phyloP scores from a whole-genome alignment of 2,113 vertebrate species.

The Dasypus novemcinctus region DNA sequence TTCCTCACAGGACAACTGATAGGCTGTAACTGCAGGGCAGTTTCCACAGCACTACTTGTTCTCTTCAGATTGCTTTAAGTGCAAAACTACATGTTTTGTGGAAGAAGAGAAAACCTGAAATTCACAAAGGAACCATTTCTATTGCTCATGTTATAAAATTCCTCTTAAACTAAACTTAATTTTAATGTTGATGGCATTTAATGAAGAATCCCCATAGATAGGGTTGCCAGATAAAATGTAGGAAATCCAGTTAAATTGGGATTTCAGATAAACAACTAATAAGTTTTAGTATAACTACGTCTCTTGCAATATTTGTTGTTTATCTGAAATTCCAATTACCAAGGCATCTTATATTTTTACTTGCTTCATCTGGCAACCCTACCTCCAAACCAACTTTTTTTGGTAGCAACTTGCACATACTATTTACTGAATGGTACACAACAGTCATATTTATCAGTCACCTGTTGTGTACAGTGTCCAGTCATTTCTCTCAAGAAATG shows the following conservation, averaged over 20 bases:
- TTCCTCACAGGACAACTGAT: not conserved
- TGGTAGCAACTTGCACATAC: not conserved
- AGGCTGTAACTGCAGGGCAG: not conserved
- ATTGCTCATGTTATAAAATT: not conserved
- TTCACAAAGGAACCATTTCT: not conserved
- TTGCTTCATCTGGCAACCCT: not conserved
- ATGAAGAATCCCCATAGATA: not conserved
- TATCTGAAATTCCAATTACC: not conserved
- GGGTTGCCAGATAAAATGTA: not conserved
- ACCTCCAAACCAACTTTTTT: not conserved
- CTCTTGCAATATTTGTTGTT: not conserved
- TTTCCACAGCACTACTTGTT: not conserved
- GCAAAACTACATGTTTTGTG: not conserved
- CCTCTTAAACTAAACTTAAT: not conserved
- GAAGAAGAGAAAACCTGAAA: not conserved
- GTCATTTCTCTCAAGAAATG: not conserved
- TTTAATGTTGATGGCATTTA: not conserved
- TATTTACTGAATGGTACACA: not conserved
- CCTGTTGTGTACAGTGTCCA: not conserved
- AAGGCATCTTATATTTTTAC: not conserved
- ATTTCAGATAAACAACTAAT: not conserved
- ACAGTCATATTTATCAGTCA: not conserved
- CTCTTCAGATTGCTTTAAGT: not conserved
- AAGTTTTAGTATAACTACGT: not conserved
- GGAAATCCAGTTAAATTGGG: not conserved